Conservation (phyloP, 2,113 vertebrate genomes). For the Percopsis transmontana region DNA sequence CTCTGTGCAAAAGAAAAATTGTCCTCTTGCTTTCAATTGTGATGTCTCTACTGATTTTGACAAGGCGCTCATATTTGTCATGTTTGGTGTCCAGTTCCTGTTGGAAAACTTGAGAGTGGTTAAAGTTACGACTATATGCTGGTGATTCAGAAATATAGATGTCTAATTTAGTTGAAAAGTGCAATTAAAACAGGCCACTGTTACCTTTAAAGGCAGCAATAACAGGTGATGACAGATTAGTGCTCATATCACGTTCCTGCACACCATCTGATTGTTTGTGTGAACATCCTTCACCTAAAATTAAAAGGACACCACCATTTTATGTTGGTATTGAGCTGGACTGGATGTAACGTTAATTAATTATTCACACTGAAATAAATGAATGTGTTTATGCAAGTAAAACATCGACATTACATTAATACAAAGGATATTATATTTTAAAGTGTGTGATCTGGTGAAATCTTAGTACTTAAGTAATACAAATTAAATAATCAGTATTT, state of each 20-base stretch:
- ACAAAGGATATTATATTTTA: too few species aligned
- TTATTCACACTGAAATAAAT: too few species aligned
- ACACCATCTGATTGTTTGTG: conserved; percentile 83
- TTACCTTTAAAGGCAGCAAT: conserved; percentile 87
- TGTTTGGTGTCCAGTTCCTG: conserved; percentile 93
- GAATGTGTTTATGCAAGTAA: too few species aligned
- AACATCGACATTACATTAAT: too few species aligned
- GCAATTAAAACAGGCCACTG: neutral
- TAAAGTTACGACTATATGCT: neutral
- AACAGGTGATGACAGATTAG: conserved; percentile 79
- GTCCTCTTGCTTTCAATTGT: conserved; percentile 98
- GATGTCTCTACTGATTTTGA: conserved; percentile 94
- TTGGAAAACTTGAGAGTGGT: conserved; percentile 83
- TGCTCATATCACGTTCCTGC: conserved; percentile 73
- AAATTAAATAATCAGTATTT: too few species aligned
- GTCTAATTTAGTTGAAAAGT: neutral
- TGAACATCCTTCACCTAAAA: conserved; percentile 78
- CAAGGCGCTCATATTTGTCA: conserved; percentile 93
- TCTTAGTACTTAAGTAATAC: too few species aligned
- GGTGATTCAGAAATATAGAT: neutral
- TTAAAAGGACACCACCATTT: neutral
- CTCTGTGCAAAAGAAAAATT: conserved; percentile 94
- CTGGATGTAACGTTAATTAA: too few species aligned
- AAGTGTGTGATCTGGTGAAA: too few species aligned
- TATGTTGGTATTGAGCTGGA: neutral